phyloP scores from a whole-genome alignment of 2,888 invertebrate species.

The Mythimna albipuncta region DNA sequence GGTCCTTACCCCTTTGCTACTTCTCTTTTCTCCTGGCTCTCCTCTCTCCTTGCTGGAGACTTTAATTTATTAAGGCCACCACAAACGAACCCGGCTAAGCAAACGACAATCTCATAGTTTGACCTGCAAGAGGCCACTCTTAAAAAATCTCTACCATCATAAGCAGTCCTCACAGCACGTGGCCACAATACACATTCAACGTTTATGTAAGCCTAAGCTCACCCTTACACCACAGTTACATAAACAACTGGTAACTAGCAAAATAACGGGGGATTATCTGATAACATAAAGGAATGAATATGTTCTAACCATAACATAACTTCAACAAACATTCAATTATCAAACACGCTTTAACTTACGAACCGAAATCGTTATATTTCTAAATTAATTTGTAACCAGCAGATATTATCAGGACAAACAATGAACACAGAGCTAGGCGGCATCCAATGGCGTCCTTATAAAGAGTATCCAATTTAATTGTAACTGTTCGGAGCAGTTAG shows the following conservation, averaged over 20 bases:
- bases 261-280: conserved; percentile 22
- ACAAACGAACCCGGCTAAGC: too few relatives aligned
- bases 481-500: conserved; percentile 68
- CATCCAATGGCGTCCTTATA: conserved; percentile 70
- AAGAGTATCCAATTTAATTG: conserved; percentile 77
- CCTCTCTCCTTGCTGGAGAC: too few relatives aligned
- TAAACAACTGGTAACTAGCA: conserved; percentile 18
- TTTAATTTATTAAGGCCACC: too few relatives aligned
- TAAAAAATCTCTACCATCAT: background rate
- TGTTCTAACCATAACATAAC: conserved; percentile 16
- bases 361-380: conserved; percentile 62
- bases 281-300: conserved; percentile 42
- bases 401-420: conserved; percentile 69
- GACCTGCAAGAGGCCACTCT: too few relatives aligned
- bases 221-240: background rate
- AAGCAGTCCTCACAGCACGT: conserved; percentile 6
- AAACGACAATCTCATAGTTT: too few relatives aligned
- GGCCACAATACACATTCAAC: background rate
- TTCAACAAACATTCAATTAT: conserved; percentile 49
- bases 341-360: conserved; percentile 46
- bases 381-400: conserved; percentile 74
- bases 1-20: too few relatives aligned
- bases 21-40: too few relatives aligned
- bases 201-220: conserved; percentile 21
- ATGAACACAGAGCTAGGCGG: conserved; percentile 67